A percentile compares a stretch with the other conserved stretches of the same genome.
Conservation (phyloP, 2,113 vertebrate species). For the Chrysochloris asiatica region DNA sequence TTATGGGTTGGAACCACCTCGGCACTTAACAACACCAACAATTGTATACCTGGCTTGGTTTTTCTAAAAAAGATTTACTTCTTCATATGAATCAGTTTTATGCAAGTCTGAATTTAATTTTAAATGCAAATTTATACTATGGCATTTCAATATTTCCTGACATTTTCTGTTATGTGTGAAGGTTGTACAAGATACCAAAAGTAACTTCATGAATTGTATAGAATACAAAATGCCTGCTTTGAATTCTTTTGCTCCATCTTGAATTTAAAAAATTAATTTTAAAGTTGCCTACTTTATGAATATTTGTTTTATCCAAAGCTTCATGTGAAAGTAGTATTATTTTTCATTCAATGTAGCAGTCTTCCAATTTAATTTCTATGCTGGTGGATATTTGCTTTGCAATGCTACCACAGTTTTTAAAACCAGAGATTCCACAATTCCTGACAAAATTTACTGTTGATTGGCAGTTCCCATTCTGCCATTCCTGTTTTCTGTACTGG, state of each 20-base stretch:
- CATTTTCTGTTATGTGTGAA: neutral
- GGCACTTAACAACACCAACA: too few relatives aligned
- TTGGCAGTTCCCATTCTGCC: neutral
- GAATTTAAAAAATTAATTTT: neutral
- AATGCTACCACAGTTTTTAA: neutral
- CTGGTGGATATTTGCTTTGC: neutral
- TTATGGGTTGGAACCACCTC: too few relatives aligned
- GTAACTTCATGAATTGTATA: neutral
- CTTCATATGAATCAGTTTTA: neutral
- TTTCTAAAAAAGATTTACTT: neutral
- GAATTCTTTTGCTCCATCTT: neutral
- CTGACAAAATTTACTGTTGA: neutral
- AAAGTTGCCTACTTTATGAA: neutral
- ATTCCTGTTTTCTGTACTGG: neutral
- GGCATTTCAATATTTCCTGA: conserved; percentile 7
- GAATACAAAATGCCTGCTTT: neutral
- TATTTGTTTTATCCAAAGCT: neutral
- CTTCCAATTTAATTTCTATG: neutral
- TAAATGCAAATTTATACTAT: neutral
- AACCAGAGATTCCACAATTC: neutral
- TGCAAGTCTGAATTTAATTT: conserved; percentile 19
- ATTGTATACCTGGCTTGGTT: neutral
- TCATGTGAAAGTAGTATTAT: conserved; percentile 2
- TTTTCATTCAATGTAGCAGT: neutral
- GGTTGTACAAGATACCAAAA: neutral